Evolutionary conservation across 2,113 vertebrate species (phyloP), one percentile per base, ranked within the genome.

Genomic region (Chitala chitala): DNA sequence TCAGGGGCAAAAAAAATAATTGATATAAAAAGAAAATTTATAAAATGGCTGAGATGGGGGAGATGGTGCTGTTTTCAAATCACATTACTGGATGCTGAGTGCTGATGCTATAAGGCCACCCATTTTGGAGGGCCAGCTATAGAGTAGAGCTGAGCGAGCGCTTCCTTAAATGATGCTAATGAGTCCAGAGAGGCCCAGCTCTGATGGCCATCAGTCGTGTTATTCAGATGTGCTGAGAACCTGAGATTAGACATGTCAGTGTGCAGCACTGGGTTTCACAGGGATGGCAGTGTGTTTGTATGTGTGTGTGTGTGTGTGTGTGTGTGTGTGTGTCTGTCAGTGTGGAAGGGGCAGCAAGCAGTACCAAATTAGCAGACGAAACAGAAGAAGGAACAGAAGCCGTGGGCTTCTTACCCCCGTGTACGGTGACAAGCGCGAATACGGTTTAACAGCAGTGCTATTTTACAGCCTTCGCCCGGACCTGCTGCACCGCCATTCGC

Each of bases 91-190:
- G 42, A 63, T 15, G 38, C 31, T 17, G n/a, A 24, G n/a, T 85
- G 89, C 92, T 87, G 75, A 88, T 88, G 87, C 87, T 87, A 88
- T 91, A 87, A 92, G 92, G 93, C 94, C 94, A 94, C 95, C 94
- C 93, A 94, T 94, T 90, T 91, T 84, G 92, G 92, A 85, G 87
- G 88, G 87, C 87, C 84, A 91, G 92, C 91, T 90, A 90, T 84
- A 84, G 91, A 89, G 89, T 87, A 87, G 78, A 89, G 89, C 91
- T 87, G 80, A 92, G 90, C 80, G 87, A 91, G 90, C 90, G 87
- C 92, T 93, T 95, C 93, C 92, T 95, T 95, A 96, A 96, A 94
- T 92, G 93, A 95, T 91, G 94, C 93, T 98, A 96, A 96, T 97
- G 94, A 95, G 94, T 93, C 94, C 92, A 46, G 90, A 88, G 95